These are phyloP conservation scores for Morus bassanus DNA, from an alignment of 2,797 vertebrate genomes.

Conservation along the genomic window DNA sequence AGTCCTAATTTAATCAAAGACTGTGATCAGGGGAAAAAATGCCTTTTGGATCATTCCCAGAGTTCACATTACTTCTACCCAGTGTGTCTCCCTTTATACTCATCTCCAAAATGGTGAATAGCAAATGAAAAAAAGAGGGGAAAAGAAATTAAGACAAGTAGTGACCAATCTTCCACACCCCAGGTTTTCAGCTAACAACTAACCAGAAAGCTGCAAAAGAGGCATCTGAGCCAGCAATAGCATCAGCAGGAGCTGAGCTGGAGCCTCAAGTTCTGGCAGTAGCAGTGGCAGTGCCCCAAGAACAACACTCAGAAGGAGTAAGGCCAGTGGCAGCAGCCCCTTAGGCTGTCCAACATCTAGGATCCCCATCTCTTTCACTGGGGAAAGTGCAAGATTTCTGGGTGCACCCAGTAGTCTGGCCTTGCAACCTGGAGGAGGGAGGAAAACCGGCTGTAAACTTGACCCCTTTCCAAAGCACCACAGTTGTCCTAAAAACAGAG, in stretches of 20 bases:
- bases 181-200: neutral
- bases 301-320: neutral
- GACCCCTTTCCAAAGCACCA: neutral
- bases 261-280: neutral
- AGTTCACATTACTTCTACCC: neutral
- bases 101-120: neutral
- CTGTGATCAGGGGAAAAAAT: neutral
- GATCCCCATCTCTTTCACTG: neutral
- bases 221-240: neutral
- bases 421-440: neutral
- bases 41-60: neutral
- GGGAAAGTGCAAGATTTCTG: neutral
- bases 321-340: neutral
- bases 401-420: neutral
- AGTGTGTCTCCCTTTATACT: neutral
- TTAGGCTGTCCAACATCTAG: neutral
- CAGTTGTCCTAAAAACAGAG: neutral
- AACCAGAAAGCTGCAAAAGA: neutral
- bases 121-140: neutral
- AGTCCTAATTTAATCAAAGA: neutral
- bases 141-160: neutral
- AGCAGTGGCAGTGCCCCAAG: conserved; percentile 29
- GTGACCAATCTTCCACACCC: neutral
- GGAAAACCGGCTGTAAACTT: neutral
- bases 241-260: conserved; percentile 1